A percentile compares a stretch with the other conserved stretches of the same genome.
phyloP scores from a whole-genome alignment of 2,797 vertebrate genomes.

The Cirrhinus molitorella region DNA sequence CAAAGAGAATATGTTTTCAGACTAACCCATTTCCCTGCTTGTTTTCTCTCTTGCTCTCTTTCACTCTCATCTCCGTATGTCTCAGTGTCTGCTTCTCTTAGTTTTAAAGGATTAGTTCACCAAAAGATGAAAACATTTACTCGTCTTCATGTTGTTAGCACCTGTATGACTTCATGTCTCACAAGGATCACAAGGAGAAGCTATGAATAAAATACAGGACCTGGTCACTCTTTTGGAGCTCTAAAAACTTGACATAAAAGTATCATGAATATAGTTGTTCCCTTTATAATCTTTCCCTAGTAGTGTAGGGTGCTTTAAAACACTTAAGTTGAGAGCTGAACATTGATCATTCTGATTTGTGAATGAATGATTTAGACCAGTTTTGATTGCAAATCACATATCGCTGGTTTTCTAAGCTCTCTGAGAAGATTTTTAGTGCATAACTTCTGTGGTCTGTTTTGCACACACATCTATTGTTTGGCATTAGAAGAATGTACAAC shows the following conservation, averaged over 20 bases:
- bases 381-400: background rate
- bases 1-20: conserved; percentile 51
- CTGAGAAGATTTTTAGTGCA: background rate
- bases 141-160: background rate
- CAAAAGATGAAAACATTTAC: conserved; percentile 20
- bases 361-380: too few species aligned
- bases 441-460: background rate
- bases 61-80: background rate
- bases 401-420: background rate
- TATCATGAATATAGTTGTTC: background rate
- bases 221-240: background rate
- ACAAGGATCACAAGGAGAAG: background rate
- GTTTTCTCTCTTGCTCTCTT: background rate
- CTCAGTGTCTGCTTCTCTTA: conserved; percentile 4
- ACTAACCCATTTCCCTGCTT: conserved; percentile 45
- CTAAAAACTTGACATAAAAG: background rate
- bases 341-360: background rate
- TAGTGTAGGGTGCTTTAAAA: background rate
- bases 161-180: background rate
- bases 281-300: background rate
- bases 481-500: background rate
- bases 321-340: background rate
- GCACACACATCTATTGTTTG: background rate
- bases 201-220: background rate
- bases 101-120: conserved; percentile 22